phyloP scores from a whole-genome alignment of 2,113 vertebrate genomes.

The Notarius quadriscutis region DNA sequence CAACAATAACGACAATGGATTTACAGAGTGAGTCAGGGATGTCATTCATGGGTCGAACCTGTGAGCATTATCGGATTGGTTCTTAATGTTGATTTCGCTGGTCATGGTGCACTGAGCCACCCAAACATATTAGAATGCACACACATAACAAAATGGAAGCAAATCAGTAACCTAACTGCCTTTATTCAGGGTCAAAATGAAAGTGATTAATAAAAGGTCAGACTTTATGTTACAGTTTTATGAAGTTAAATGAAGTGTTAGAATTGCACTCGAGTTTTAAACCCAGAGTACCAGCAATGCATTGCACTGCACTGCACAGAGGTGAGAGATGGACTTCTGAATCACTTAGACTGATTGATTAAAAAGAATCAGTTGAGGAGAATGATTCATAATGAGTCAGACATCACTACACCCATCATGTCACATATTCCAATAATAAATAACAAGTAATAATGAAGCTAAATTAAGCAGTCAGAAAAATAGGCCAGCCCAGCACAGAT shows the following conservation, averaged over 20 bases:
- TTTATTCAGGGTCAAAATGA: neutral
- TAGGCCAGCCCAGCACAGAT: neutral
- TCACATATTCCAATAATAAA: conserved; percentile 3
- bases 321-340: neutral
- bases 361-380: neutral
- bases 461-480: neutral
- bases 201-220: neutral
- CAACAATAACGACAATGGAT: neutral
- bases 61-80: neutral
- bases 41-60: neutral
- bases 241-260: neutral
- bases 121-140: neutral
- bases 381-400: neutral
- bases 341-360: neutral
- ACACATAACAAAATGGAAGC: neutral
- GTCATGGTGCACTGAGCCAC: neutral
- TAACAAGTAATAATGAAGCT: neutral
- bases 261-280: neutral
- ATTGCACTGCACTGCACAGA: neutral
- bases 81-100: neutral
- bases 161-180: neutral
- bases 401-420: neutral
- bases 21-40: neutral
- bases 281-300: neutral
- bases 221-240: neutral